Evolutionary conservation across 2,797 vertebrate species (phyloP).

Genomic region (Bradypus variegatus): DNA sequence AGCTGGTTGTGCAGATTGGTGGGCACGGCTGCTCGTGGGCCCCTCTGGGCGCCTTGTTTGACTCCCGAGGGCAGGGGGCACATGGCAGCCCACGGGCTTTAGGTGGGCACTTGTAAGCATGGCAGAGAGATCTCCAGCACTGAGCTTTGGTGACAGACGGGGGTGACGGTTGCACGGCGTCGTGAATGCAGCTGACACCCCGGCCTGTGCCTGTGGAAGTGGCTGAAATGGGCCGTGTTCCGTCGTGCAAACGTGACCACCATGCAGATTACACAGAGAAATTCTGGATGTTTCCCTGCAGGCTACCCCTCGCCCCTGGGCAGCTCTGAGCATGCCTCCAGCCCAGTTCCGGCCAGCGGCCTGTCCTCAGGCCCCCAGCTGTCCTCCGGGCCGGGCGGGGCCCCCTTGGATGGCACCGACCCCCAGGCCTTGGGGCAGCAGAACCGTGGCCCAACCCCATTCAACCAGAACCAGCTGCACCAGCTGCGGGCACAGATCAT

Average conservation of each 20-base stretch:
- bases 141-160: too few relatives aligned
- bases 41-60: not conserved
- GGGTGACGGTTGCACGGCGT: too few relatives aligned
- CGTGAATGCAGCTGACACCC: too few relatives aligned
- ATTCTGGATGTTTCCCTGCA: slow-evolving; percentile 46
- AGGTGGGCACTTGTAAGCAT: not conserved
- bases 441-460: slow-evolving; percentile 86
- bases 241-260: too few relatives aligned
- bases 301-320: slow-evolving; percentile 94
- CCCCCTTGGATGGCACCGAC: slow-evolving; percentile 77
- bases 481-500: slow-evolving; percentile 96
- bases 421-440: slow-evolving; percentile 81
- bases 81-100: not conserved
- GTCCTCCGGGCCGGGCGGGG: slow-evolving; percentile 78
- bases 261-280: too few relatives aligned
- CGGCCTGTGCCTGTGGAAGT: too few relatives aligned
- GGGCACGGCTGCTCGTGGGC: not conserved
- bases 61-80: not conserved
- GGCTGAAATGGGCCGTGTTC: too few relatives aligned
- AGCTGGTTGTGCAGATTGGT: fast-evolving
- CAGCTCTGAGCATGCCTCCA: slow-evolving; percentile 90
- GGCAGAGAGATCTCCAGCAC: not conserved
- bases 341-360: slow-evolving; percentile 89
- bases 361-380: slow-evolving; percentile 86
- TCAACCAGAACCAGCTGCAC: slow-evolving; percentile 96